phyloP scores from a whole-genome alignment of 2,888 invertebrate genomes.

The Brachypalpus laphriformis region DNA sequence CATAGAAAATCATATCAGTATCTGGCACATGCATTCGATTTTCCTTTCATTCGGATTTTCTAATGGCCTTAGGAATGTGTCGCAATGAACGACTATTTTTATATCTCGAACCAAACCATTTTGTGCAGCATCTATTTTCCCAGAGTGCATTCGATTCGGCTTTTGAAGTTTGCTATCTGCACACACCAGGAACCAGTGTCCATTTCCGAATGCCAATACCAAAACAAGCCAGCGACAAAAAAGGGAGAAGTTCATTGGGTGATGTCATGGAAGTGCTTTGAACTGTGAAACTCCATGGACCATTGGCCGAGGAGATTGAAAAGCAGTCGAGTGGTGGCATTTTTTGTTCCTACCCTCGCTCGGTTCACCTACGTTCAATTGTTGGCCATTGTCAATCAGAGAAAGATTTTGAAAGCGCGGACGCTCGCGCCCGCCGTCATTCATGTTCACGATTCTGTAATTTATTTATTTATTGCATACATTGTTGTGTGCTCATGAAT shows the following conservation, averaged over 20 bases:
- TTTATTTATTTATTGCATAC: constrained; percentile 63
- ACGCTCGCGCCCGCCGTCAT: constrained; percentile 53
- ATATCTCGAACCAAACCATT: too few relatives aligned
- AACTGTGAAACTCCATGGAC: constrained; percentile 72
- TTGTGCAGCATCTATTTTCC: constrained; percentile 18
- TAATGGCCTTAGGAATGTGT: not conserved
- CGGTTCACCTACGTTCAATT: constrained; percentile 34
- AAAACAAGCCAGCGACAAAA: constrained; percentile 36
- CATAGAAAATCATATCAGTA: too few relatives aligned
- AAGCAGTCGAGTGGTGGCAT: constrained; percentile 34
- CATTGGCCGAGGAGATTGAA: constrained; percentile 68
- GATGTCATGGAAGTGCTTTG: constrained; percentile 69
- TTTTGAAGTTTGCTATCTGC: not conserved
- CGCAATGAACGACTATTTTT: too few relatives aligned
- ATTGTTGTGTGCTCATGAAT: constrained; percentile 63
- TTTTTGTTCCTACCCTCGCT: not conserved
- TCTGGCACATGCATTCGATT: too few relatives aligned
- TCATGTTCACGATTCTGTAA: constrained; percentile 59
- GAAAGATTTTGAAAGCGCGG: constrained; percentile 34
- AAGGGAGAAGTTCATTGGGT: constrained; percentile 42
- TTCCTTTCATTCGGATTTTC: not conserved
- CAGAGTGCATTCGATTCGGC: constrained; percentile 3
- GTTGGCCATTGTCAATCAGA: constrained; percentile 66
- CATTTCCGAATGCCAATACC: constrained; percentile 50
- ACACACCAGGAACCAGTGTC: constrained; percentile 18